A percentile compares a stretch with the other conserved stretches of the same genome.
These are phyloP conservation scores for Drosophila littoralis DNA, from an alignment of 1,140 invertebrate genomes.

Conservation along the genomic window DNA sequence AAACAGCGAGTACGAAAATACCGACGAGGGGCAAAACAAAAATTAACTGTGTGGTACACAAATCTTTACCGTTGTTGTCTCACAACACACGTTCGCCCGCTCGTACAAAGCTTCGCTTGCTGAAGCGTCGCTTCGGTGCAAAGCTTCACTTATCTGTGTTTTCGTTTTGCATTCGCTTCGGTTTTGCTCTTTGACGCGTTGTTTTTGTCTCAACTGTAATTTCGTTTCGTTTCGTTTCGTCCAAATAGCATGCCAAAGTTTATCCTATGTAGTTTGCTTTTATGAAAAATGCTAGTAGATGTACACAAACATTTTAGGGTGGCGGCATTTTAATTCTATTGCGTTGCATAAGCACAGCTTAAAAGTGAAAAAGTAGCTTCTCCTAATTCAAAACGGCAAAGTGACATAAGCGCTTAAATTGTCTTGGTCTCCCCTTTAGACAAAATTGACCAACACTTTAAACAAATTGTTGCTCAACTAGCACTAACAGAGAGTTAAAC, in stretches of 20 bases:
- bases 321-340: not conserved
- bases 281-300: too few relatives aligned
- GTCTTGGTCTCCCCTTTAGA: conserved; percentile 3
- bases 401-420: conserved; percentile 22
- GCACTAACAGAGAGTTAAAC: conserved; percentile 8
- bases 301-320: not conserved
- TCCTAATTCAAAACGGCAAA: conserved; percentile 4
- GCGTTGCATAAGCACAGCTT: not conserved
- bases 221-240: conserved; percentile 56
- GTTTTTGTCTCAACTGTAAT: conserved; percentile 40
- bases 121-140: not conserved
- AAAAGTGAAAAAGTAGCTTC: conserved; percentile 9
- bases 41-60: conserved; percentile 30
- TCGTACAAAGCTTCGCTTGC: conserved; percentile 25
- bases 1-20: conserved; percentile 46
- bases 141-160: conserved; percentile 8
- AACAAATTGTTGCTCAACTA: conserved; percentile 26
- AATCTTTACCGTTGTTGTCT: conserved; percentile 43
- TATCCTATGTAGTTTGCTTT: not conserved
- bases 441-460: conserved; percentile 28
- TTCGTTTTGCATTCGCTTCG: conserved; percentile 8
- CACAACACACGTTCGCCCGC: not conserved
- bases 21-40: conserved; percentile 36
- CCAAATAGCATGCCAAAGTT: not conserved
- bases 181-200: conserved; percentile 1